Base-by-base conservation (phyloP, 64 coral and sea anemone genomes). In the Dendronephthya gigantea region DNA sequence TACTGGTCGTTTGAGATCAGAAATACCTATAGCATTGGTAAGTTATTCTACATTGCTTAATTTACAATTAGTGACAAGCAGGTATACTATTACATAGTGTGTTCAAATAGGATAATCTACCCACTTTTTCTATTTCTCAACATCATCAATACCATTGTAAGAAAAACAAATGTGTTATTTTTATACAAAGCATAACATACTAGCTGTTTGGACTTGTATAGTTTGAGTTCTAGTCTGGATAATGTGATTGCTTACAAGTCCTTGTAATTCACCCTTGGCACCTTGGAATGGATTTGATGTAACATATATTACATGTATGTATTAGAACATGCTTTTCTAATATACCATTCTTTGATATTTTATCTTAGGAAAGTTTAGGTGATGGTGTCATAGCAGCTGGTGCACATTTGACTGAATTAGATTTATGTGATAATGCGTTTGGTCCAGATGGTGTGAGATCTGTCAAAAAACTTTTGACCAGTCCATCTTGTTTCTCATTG, bases 381-480 rank as follows among this genome's bases (percentile, higher is more conserved):
- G 92, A 93, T 59, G 94, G 85, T 55, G 89, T 97, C 1, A 97
- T 97, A n/a, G 37, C 87, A 13, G 89, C 94, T 29, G 89, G 90
- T 91, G 92, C 94, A n/a, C 88, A 89, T 33, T 82, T 97, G 27
- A 68, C 86, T 49, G 94, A 97, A 50, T 70, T 97, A 34, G 92
- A 97, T 82, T 85, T 97, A 8, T 91, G 94, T 88, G 94, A 97
- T 72, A 97, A 97, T 88, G 94, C 94, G 23, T 97, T 97, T 91
- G 94, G 94, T 37, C 94, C 94, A 87, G 94, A 93, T 72, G 94
- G 94, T 52, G 89, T 97, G 23, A 93, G 91, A 36, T 91, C 94
- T 27, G 90, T 92, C 37, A 83, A 88, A 30, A 93, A 93, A 34
- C 84, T 97, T 0, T 88, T 97, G 6, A 93, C 91, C 50, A 97